These are phyloP conservation scores for Phenganax subtilis DNA, from an alignment of 92 coral and sea anemone genomes.

Conservation along the genomic window DNA sequence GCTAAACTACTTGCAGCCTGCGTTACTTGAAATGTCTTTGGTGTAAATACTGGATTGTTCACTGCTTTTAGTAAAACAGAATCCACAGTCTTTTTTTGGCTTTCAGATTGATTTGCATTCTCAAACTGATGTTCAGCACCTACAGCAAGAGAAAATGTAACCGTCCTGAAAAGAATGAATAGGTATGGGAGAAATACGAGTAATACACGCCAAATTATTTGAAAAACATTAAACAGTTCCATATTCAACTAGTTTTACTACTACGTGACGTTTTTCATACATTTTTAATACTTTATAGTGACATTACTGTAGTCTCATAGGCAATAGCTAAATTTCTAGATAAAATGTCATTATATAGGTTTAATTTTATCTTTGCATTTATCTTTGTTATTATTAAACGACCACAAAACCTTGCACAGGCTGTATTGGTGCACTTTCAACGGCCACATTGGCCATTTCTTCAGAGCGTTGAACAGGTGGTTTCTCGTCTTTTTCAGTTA, in stretches of 20 bases:
- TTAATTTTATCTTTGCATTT: too few species aligned
- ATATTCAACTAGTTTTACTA: too few species aligned
- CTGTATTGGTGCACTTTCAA: not conserved
- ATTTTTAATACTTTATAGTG: too few species aligned
- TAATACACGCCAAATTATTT: not conserved
- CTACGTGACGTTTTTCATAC: too few species aligned
- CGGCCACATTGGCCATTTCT: not conserved
- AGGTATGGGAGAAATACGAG: not conserved
- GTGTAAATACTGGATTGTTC: constrained; percentile 25
- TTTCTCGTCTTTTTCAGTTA: constrained; percentile 22
- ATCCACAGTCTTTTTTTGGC: not conserved
- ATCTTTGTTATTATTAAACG: too few species aligned
- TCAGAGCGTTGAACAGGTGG: constrained; percentile 19
- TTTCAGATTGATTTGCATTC: not conserved
- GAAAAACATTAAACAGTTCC: not conserved
- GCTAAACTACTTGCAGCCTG: constrained; percentile 15
- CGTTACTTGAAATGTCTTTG: constrained; percentile 3
- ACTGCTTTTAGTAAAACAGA: constrained; percentile 23
- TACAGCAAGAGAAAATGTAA: constrained; percentile 8
- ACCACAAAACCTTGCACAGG: constrained; percentile 16
- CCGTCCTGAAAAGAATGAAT: not conserved
- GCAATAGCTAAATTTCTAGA: too few species aligned
- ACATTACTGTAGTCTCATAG: too few species aligned
- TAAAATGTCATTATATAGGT: too few species aligned
- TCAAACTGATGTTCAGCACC: not conserved